Percentiles rank a stretch among this genome's conserved stretches.
Evolutionary conservation across 2,888 invertebrate species (phyloP).

Genomic region (Lasioglossum zephyrum): DNA sequence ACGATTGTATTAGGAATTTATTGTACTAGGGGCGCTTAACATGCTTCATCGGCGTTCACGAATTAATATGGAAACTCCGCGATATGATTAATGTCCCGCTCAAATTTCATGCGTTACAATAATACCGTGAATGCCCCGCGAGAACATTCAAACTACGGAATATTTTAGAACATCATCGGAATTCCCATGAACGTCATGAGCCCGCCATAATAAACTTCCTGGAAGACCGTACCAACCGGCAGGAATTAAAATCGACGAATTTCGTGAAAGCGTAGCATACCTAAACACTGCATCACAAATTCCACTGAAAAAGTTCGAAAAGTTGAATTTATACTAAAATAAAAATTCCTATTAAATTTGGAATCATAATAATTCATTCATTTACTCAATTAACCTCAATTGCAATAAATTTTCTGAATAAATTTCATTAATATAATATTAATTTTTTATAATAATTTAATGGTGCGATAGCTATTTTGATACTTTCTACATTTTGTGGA

Average conservation of each 20-base stretch:
- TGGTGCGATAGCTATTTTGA: not conserved
- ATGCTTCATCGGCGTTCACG: constrained; percentile 42
- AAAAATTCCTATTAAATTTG: too few species aligned
- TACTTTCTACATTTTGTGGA: not conserved
- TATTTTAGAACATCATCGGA: constrained; percentile 1
- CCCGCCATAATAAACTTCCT: not conserved
- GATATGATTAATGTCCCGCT: constrained; percentile 46
- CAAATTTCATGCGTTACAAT: constrained; percentile 30
- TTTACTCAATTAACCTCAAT: too few species aligned
- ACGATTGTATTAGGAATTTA: constrained; percentile 54
- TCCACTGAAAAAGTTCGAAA: not conserved
- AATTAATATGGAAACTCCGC: constrained; percentile 45
- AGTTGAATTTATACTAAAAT: not conserved
- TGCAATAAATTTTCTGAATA: too few species aligned
- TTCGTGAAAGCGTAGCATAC: not conserved
- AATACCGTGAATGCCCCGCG: constrained; percentile 2
- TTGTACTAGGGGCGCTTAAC: constrained; percentile 49
- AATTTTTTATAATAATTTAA: too few species aligned
- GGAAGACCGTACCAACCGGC: not conserved
- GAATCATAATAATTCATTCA: too few species aligned
- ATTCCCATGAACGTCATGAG: not conserved
- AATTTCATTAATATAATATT: too few species aligned
- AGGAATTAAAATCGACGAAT: not conserved
- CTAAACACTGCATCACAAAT: not conserved
- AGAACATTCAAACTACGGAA: not conserved